Base-by-base conservation (phyloP, 1,140 invertebrate species). In the Limonius californicus region DNA sequence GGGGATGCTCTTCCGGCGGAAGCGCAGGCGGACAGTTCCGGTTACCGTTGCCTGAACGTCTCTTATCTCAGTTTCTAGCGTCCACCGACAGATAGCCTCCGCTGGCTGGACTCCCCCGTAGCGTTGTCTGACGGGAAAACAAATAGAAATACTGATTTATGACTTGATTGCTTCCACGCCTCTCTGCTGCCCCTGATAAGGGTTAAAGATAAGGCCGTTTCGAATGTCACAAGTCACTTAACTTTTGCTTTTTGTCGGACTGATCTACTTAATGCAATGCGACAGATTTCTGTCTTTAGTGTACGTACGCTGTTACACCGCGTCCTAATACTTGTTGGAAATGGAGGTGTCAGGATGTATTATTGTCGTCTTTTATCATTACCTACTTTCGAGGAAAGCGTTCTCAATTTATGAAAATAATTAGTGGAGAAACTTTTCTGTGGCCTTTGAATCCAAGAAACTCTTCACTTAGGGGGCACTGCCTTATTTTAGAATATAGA, bases 61-160 rank as follows among this genome's bases (percentile, higher is more conserved):
- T 45, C 65, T 67, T 67, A 67, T 67, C 65, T 63, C n/a, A 23
- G 32, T 61, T 67, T 69, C 63, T 55, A 62, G 65, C 62, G 68
- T 65, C 65, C 65, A 58, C 68, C 68, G 58, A 65, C 61, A 69
- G 68, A 69, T 69, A 64, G 63, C 68, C 45, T 62, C 60, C 61
- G 62, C 55, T 43, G 62, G 35, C 47, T 55, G 59, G 63, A 64
- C 62, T 60, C 32, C 47, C 35, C 57, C 45, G 45, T 50, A 23
- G 32, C 32, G 32, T 50, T 12, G 54, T 42, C 55, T 47, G 20
- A 55, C 64, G 32, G 18, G 20, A 27, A 60, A 60, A 64, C 58
- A 60, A 59, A 57, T 62, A 56, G 57, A 61, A 63, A 62, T 56
- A 43, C 47, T 67, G 65, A 67, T 67, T 67, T 67, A 67, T 50